Base-by-base conservation (phyloP, 2,888 invertebrate genomes). In the Deroplatys truncata region DNA sequence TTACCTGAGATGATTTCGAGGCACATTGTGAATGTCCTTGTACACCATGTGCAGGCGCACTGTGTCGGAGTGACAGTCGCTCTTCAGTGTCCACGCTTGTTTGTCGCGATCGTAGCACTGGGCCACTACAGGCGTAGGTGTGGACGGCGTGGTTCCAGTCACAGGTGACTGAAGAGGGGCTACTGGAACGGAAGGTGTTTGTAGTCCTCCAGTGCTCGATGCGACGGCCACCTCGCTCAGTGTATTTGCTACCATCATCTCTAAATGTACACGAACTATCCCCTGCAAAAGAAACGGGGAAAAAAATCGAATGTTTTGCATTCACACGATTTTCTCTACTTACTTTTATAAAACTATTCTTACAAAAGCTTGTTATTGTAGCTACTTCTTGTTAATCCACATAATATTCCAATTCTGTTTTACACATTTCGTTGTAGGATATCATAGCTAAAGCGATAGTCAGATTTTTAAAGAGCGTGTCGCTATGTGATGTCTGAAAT, bases 91-190 rank as follows among this genome's bases (percentile, higher is more conserved):
- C 97, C 97, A 97, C 10, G 96, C 96, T 92, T 96, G 96, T 92
- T 97, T 97, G 93, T 97, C 97, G 16, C 97, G 94, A 93, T 97
- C 97, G 93, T 97, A 97, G 93, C 97, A 96, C 20, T 95, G 95
- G 49, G 95, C 94, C 9, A 94, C 94, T 49, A 95, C 94, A 0
- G 95, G 95, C 0, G 95, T 94, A 0, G 95, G 94, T n/a, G 95
- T 92, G 31, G 95, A 94, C 95, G 28, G 96, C 92, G 9, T 95
- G 94, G 90, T 91, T 92, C 83, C 82, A 10, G 35, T 56, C 0
- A 95, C 91, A 95, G 28, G 96, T 92, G 9, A 95, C 94, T 90
- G 91, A 92, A 82, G 28, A 15, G 82, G 86, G 29, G 83, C 91
- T 88, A 31, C 90, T 89, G 85, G 90, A 20, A 88, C 85, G 28